phyloP scores from a whole-genome alignment of 1,140 invertebrate species.

The Spodoptera frugiperda region DNA sequence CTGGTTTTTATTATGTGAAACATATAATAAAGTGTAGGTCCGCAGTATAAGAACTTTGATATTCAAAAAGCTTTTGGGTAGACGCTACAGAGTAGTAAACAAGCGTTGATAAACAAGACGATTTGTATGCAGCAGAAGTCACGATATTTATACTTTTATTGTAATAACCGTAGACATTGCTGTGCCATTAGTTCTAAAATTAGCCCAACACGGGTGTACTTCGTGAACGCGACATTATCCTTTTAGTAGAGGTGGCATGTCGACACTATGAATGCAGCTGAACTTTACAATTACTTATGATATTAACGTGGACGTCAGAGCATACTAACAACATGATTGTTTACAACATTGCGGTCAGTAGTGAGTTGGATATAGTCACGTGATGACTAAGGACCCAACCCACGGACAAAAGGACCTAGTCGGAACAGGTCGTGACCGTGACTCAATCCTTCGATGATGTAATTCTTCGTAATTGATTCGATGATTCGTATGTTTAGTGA shows the following conservation, averaged over 20 bases:
- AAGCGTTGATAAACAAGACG: too few relatives aligned
- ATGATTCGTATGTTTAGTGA: slow-evolving; percentile 77
- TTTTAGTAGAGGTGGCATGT: slow-evolving; percentile 43
- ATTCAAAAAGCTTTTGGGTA: too few relatives aligned
- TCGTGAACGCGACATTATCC: slow-evolving; percentile 27
- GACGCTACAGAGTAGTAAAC: too few relatives aligned
- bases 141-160: too few relatives aligned
- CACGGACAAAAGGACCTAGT: slow-evolving; percentile 73
- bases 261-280: slow-evolving; percentile 25
- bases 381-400: slow-evolving; percentile 78
- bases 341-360: slow-evolving; percentile 74
- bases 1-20: too few relatives aligned
- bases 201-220: slow-evolving; percentile 5
- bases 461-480: slow-evolving; percentile 79
- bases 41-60: too few relatives aligned
- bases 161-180: too few relatives aligned
- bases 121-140: too few relatives aligned
- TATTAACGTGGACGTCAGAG: slow-evolving; percentile 63
- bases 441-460: slow-evolving; percentile 84
- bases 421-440: slow-evolving; percentile 72
- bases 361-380: slow-evolving; percentile 64
- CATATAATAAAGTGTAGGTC: too few relatives aligned
- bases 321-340: slow-evolving; percentile 68
- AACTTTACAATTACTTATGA: slow-evolving; percentile 46
- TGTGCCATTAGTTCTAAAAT: background rate